These are phyloP conservation scores for Reticulitermes lucifugus DNA, from an alignment of 2,888 invertebrate genomes.

Conservation along the genomic window DNA sequence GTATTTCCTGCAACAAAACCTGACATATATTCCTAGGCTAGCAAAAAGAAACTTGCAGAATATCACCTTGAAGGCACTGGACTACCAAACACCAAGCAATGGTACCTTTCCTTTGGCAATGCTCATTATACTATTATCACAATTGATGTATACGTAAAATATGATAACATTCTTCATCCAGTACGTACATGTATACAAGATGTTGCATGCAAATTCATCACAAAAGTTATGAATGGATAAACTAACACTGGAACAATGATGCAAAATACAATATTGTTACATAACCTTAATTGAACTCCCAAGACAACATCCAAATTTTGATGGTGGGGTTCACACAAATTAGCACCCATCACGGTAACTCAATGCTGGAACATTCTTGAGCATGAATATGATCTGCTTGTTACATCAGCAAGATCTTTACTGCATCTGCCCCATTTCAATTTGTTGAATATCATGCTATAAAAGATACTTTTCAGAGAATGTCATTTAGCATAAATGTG, in stretches of 20 bases:
- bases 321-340: conserved; percentile 9
- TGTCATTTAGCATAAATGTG: neutral
- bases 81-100: neutral
- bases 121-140: neutral
- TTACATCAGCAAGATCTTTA: neutral
- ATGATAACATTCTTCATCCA: neutral
- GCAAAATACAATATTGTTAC: neutral
- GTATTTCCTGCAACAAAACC: too few relatives aligned
- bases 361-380: conserved; percentile 2
- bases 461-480: neutral
- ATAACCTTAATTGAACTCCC: neutral
- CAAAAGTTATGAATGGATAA: conserved; percentile 1
- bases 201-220: neutral
- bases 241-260: conserved; percentile 1
- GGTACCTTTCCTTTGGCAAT: neutral
- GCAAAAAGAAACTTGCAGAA: too few relatives aligned
- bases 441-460: neutral
- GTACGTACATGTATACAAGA: neutral
- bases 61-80: neutral
- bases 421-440: neutral
- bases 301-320: conserved; percentile 7
- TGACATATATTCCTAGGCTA: too few relatives aligned
- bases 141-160: neutral
- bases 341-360: conserved; percentile 1
- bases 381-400: neutral